These are phyloP conservation scores for Mantis religiosa DNA, from an alignment of 2,888 invertebrate species.

Conservation along the genomic window DNA sequence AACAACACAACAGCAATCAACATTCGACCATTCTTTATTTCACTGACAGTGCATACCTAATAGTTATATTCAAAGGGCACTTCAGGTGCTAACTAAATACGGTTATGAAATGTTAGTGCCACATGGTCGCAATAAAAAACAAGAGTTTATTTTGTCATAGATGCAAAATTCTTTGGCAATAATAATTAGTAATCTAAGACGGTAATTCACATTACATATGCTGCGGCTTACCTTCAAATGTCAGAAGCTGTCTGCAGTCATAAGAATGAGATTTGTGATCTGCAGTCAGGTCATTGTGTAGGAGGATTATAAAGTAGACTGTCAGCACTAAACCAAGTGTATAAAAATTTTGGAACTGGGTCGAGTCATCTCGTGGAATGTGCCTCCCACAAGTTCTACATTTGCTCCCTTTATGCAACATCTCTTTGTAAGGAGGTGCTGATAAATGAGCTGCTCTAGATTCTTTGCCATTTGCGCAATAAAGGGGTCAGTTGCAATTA, in stretches of 20 bases:
- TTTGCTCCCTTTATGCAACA: not conserved
- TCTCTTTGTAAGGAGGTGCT: not conserved
- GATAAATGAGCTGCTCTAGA: not conserved
- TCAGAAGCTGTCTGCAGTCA: not conserved
- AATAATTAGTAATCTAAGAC: too few relatives aligned
- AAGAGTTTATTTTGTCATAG: too few relatives aligned
- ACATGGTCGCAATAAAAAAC: too few relatives aligned
- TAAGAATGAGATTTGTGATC: not conserved
- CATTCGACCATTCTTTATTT: too few relatives aligned
- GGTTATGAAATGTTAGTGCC: too few relatives aligned
- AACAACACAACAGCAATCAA: too few relatives aligned
- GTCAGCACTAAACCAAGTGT: not conserved
- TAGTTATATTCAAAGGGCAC: too few relatives aligned
- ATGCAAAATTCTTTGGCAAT: too few relatives aligned
- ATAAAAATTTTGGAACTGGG: not conserved
- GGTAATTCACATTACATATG: not conserved
- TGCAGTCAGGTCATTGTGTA: not conserved
- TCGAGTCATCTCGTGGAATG: not conserved
- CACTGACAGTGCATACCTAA: too few relatives aligned
- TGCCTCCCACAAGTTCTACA: not conserved
- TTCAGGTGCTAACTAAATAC: too few relatives aligned
- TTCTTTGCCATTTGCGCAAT: not conserved
- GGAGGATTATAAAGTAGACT: not conserved
- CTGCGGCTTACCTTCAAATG: not conserved
- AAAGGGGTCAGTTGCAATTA: not conserved